phyloP scores from a whole-genome alignment of 35 echinoderm and acorn worm genomes.

The Apostichopus parvimensis region DNA sequence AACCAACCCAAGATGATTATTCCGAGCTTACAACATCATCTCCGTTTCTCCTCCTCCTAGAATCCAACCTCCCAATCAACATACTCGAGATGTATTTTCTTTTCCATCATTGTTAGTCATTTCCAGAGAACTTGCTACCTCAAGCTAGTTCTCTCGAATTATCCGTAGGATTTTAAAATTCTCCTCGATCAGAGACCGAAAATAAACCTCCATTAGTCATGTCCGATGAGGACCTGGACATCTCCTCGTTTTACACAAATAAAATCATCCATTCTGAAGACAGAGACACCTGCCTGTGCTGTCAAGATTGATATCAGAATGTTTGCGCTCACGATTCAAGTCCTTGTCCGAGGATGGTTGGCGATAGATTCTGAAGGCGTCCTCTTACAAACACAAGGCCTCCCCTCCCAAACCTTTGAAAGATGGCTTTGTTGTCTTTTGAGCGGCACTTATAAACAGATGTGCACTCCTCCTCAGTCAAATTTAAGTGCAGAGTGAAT shows the following conservation, averaged over 20 bases:
- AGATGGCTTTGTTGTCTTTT: neutral
- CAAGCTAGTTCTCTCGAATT: too few relatives aligned
- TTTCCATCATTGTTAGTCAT: too few relatives aligned
- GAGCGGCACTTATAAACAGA: neutral
- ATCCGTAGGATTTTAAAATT: too few relatives aligned
- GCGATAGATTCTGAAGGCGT: neutral
- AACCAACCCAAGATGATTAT: too few relatives aligned
- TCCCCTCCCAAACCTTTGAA: neutral
- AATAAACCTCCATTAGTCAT: too few relatives aligned
- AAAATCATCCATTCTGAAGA: neutral
- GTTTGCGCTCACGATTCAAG: neutral
- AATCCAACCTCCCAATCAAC: too few relatives aligned
- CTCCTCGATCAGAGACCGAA: too few relatives aligned
- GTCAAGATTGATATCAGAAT: neutral
- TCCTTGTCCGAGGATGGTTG: neutral
- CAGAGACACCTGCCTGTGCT: neutral
- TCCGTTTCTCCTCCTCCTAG: too few relatives aligned
- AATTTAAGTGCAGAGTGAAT: neutral
- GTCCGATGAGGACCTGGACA: neutral
- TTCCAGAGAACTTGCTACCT: too few relatives aligned
- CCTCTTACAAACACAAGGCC: neutral
- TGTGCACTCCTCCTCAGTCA: neutral
- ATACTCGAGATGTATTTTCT: too few relatives aligned
- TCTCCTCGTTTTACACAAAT: neutral
- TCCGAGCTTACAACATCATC: too few relatives aligned